phyloP scores from a whole-genome alignment of 2,113 vertebrate genomes.

The Deroptyus accipitrinus region DNA sequence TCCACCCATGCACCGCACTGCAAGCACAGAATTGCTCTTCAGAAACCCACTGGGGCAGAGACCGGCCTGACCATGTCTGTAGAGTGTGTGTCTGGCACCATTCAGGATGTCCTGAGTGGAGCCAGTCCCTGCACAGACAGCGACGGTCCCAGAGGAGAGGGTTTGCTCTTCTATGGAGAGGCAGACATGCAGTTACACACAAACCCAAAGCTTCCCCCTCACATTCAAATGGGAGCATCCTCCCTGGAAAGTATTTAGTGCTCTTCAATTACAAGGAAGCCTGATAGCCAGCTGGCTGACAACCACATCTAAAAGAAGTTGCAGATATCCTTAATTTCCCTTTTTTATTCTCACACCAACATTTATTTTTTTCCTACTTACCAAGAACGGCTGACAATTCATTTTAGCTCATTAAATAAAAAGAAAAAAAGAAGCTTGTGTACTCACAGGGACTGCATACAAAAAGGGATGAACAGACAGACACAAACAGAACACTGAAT shows the following conservation, averaged over 20 bases:
- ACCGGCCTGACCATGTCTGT: fast-evolving
- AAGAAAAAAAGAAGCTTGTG: neutral
- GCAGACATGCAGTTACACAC: too few species aligned
- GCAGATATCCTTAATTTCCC: neutral
- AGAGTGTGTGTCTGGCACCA: fast-evolving
- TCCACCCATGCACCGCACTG: neutral
- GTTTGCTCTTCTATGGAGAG: fast-evolving
- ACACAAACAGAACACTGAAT: neutral
- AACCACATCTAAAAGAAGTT: neutral
- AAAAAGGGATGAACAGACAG: neutral
- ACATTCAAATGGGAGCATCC: fast-evolving
- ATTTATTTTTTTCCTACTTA: too few species aligned
- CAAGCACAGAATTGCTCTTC: too few species aligned
- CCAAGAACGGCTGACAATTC: neutral
- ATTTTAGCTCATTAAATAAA: neutral
- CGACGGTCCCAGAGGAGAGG: neutral
- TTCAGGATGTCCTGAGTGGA: fast-evolving
- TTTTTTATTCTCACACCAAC: neutral
- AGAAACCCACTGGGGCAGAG: neutral
- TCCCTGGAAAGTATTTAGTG: neutral
- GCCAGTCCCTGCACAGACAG: neutral
- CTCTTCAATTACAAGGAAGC: neutral
- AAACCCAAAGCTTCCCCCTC: neutral
- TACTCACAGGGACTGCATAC: neutral
- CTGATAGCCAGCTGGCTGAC: neutral